Base-by-base conservation (phyloP, 2,113 vertebrate genomes). In the Brachyhypopomus gauderio region DNA sequence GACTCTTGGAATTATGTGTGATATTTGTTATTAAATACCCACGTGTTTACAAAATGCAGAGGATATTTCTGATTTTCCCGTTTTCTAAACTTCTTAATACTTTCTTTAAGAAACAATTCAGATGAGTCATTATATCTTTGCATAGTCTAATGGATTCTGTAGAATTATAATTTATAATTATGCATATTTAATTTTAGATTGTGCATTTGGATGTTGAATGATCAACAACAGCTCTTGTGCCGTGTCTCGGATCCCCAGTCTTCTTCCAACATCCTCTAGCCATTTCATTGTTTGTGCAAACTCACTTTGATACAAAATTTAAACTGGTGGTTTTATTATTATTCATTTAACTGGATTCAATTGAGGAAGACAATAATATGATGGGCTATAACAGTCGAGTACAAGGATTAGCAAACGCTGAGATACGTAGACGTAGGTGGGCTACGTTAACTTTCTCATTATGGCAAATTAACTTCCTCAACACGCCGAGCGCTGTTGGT, bases 81-180 rank as follows among this genome's bases (percentile, higher is more conserved):
- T 5, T 3, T 75, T 38, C 16, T 52, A 3, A 63, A 41, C 45
- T 20, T 52, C 45, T 52, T 52, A 14, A 1, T 76, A 23, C 14
- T 63, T 76, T 76, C 3, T 45, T 63, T n/a, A 34, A 2, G 19
- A 2, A 59, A 38, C 6, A 3, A 38, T 22, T 59, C 55, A 22
- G 72, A 52, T 8, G 5, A 52, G 9, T 52, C 8, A 52, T 45
- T 45, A 45, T 52, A 12, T 52, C 45, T 52, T 52, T 52, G 45
- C 12, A 14, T 52, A 52, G 12, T 52, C 45, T 14, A 52, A 14
- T 75, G 20, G 5, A 75, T 22, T 60, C 20, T 75, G 17, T 59
- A n/a, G 59, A 38, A 75, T 6, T 59, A n/a, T 36, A 38, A 75
- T 6, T 36, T 75, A 23, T 74, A 17, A 72, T 19, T 27, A 74